A percentile compares a stretch with the other conserved stretches of the same genome.
phyloP scores from a whole-genome alignment of 2,888 invertebrate genomes.

The Alloplasta piceator region DNA sequence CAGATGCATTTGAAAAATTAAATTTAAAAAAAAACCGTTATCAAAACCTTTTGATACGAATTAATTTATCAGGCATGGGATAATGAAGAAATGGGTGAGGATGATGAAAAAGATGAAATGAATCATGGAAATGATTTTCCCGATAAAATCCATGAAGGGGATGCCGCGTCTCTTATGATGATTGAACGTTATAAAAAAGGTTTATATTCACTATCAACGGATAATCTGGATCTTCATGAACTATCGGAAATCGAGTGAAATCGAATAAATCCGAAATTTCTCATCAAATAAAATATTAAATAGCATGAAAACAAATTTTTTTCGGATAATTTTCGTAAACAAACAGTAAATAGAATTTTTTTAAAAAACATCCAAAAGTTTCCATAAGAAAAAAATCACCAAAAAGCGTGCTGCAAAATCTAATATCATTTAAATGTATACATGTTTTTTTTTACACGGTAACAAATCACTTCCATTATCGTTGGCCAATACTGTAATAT shows the following conservation, averaged over 20 bases:
- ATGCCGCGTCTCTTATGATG: slow-evolving; percentile 67
- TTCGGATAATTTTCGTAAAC: neutral
- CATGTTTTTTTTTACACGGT: neutral
- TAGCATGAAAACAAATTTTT: neutral
- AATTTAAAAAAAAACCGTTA: too few species aligned
- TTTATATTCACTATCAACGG: slow-evolving; percentile 66
- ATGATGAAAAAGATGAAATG: neutral
- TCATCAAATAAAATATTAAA: too few species aligned
- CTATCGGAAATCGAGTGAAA: neutral
- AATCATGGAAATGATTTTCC: neutral
- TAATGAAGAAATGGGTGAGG: neutral
- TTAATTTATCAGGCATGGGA: neutral
- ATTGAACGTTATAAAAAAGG: slow-evolving; percentile 66
- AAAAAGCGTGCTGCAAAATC: neutral
- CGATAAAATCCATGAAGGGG: slow-evolving; percentile 58
- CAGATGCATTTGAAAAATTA: too few species aligned
- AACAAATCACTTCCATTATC: neutral
- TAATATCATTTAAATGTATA: neutral
- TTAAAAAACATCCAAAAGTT: neutral
- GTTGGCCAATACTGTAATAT: neutral
- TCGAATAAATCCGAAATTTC: too few species aligned
- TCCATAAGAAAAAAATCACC: neutral
- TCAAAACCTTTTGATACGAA: too few species aligned
- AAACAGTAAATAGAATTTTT: neutral
- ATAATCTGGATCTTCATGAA: slow-evolving; percentile 19